These are phyloP conservation scores for Hydrozoanthus gracilis DNA, from an alignment of 92 coral and sea anemone species.

Conservation along the genomic window DNA sequence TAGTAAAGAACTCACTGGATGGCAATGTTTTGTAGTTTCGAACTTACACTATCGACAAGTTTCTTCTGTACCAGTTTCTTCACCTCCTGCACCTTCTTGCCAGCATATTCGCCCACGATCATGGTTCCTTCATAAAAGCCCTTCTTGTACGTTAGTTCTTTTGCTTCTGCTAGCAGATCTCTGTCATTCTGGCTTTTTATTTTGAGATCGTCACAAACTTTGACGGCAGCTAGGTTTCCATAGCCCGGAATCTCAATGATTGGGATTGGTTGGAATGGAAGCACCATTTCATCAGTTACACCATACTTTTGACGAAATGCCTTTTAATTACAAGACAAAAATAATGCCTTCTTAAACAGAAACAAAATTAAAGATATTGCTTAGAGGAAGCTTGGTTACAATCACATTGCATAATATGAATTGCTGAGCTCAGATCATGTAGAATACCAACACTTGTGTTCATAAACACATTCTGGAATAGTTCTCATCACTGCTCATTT, in stretches of 20 bases:
- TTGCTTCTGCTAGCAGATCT: constrained; percentile 91
- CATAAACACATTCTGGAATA: constrained; percentile 24
- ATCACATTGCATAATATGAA: no score
- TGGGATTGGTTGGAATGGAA: constrained; percentile 93
- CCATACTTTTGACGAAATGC: constrained; percentile 93
- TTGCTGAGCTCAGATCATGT: constrained; percentile 41
- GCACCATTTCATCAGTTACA: constrained; percentile 95
- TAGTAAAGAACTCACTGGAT: background rate
- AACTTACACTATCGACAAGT: constrained; percentile 78
- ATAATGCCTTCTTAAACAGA: background rate
- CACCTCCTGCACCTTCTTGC: constrained; percentile 97
- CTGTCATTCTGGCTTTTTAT: constrained; percentile 96
- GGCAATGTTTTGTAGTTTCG: background rate
- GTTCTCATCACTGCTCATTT: constrained; percentile 33
- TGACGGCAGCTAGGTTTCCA: constrained; percentile 93
- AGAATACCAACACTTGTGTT: constrained; percentile 34
- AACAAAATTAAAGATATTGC: background rate
- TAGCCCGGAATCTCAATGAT: constrained; percentile 95
- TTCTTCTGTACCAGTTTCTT: constrained; percentile 95
- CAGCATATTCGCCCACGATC: constrained; percentile 89
- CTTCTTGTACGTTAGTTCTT: constrained; percentile 94
- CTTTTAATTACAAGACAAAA: constrained; percentile 33
- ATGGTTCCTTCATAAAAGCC: constrained; percentile 96
- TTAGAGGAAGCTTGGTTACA: no score
- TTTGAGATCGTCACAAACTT: constrained; percentile 94